Conservation (phyloP, 2,888 invertebrate genomes). For the Acleris sparsana region DNA sequence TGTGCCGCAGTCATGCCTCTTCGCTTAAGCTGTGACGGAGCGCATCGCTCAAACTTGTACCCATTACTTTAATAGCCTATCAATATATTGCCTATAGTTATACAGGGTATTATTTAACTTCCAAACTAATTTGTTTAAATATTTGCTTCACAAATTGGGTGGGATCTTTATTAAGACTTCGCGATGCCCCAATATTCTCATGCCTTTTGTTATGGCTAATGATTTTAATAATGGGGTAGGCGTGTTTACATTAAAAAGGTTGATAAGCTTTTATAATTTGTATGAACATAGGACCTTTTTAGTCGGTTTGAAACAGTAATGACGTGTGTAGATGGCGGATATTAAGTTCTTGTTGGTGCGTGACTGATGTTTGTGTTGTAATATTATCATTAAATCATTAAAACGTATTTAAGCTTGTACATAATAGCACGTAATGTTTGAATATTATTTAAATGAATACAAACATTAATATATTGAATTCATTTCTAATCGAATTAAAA, state of each 20-base stretch:
- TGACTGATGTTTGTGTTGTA: conserved; percentile 33
- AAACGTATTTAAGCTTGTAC: conserved; percentile 33
- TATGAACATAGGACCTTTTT: conserved; percentile 14
- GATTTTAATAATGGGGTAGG: conserved; percentile 39
- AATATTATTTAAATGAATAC: not conserved
- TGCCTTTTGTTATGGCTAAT: conserved; percentile 46
- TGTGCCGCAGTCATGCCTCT: conserved; percentile 54
- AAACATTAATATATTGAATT: not conserved
- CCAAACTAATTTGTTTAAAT: conserved; percentile 78
- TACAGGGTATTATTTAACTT: conserved; percentile 65
- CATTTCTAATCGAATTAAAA: no score
- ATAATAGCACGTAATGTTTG: conserved; percentile 5
- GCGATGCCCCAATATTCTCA: conserved; percentile 58
- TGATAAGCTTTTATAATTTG: not conserved
- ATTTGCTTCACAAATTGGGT: conserved; percentile 76
- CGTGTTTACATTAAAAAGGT: not conserved
- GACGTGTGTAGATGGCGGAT: conserved; percentile 35
- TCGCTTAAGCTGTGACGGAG: conserved; percentile 56
- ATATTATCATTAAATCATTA: conserved; percentile 34
- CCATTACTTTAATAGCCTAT: conserved; percentile 77
- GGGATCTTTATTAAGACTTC: conserved; percentile 69
- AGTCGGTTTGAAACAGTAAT: conserved; percentile 5
- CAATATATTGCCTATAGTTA: conserved; percentile 72
- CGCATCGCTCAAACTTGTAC: conserved; percentile 65
- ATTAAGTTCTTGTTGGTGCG: conserved; percentile 35